Conservation (phyloP, 1,140 invertebrate species). For the Papilio helenus region DNA sequence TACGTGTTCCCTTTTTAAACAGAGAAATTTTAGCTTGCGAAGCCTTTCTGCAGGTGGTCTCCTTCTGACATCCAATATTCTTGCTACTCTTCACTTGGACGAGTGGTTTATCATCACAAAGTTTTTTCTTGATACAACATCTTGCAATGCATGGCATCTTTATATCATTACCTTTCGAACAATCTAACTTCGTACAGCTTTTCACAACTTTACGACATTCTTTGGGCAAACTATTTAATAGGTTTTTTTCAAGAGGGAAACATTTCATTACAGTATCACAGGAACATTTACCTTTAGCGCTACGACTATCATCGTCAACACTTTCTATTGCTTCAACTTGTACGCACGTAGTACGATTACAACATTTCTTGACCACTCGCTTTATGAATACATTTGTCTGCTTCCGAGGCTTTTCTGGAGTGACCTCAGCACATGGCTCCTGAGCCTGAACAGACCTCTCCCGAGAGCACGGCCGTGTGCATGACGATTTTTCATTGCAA, state of each 20-base stretch:
- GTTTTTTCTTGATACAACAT: constrained; percentile 29
- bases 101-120: constrained; percentile 1
- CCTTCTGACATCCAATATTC: constrained; percentile 6
- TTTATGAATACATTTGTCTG: constrained; percentile 12
- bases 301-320: not conserved
- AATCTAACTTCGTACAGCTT: constrained; percentile 16
- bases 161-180: constrained; percentile 6
- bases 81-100: constrained; percentile 2
- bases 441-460: not conserved
- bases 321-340: constrained; percentile 36
- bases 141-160: constrained; percentile 12
- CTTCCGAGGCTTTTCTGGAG: not conserved
- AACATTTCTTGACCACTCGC: constrained; percentile 22
- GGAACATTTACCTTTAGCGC: not conserved
- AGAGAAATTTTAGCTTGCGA: constrained; percentile 25
- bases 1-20: constrained; percentile 15
- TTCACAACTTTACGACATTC: constrained; percentile 23
- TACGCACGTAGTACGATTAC: constrained; percentile 24
- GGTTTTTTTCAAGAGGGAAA: not conserved
- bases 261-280: constrained; percentile 14
- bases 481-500: constrained; percentile 44
- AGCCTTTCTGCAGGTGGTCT: constrained; percentile 13
- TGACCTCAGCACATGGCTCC: not conserved
- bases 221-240: constrained; percentile 20
- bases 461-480: not conserved